Evolutionary conservation across 2,797 vertebrate species (phyloP).

Genomic region (Cryptoprocta ferox): DNA sequence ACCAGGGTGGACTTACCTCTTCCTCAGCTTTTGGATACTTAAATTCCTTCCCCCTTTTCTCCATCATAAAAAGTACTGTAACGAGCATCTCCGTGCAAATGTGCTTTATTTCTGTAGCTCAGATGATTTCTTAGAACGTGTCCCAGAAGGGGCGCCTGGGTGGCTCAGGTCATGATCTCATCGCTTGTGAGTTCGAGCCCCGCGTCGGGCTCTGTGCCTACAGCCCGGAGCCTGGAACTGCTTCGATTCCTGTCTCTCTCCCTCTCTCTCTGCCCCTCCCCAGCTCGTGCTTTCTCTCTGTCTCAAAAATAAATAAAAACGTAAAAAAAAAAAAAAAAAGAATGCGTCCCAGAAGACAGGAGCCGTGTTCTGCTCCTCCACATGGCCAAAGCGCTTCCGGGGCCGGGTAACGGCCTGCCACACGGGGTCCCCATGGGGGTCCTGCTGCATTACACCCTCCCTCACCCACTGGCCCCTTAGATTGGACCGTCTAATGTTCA

Average conservation of each 20-base stretch:
- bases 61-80: rapidly evolving
- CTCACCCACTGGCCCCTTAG: background rate
- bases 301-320: no score
- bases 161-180: no score
- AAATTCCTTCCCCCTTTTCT: background rate
- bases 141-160: no score
- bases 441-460: background rate
- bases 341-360: background rate
- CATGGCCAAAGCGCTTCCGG: rapidly evolving
- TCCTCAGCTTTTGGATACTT: rapidly evolving
- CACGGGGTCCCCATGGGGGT: no score
- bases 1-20: rapidly evolving
- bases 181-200: no score
- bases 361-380: background rate
- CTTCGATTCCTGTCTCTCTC: no score
- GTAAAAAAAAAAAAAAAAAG: no score
- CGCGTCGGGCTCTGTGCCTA: no score
- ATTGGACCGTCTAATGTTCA: background rate
- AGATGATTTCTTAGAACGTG: background rate
- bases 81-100: background rate
- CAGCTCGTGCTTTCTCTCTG: no score
- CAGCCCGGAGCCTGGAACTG: no score
- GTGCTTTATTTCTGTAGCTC: background rate
- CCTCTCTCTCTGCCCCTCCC: no score
- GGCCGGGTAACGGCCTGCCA: rapidly evolving